A percentile compares a stretch with the other conserved stretches of the same genome.
These are phyloP conservation scores for Nixonia krombeini DNA, from an alignment of 1,140 invertebrate genomes.

Conservation along the genomic window DNA sequence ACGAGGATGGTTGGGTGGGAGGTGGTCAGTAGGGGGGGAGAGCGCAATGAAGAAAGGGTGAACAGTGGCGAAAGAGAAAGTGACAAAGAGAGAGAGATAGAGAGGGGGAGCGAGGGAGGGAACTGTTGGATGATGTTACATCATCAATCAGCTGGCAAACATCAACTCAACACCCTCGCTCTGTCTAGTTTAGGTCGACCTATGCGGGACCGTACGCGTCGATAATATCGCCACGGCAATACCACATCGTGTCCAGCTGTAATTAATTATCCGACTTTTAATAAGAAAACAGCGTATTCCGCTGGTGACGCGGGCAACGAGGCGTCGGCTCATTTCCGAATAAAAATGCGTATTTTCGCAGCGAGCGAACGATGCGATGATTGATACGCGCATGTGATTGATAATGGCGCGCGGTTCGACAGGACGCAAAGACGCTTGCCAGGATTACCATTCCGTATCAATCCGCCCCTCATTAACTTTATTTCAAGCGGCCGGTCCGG, in stretches of 20 bases:
- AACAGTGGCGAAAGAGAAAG: constrained; percentile 7
- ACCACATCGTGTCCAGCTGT: constrained; percentile 62
- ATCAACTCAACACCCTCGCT: constrained; percentile 68
- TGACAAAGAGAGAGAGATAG: constrained; percentile 13
- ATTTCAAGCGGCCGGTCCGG: constrained; percentile 28
- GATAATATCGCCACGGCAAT: constrained; percentile 65
- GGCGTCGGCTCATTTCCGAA: no score
- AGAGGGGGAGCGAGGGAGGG: constrained; percentile 28
- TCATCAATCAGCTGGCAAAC: constrained; percentile 71
- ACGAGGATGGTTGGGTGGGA: no score
- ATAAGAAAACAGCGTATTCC: constrained; percentile 46
- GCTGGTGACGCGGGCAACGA: no score
- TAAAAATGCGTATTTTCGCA: no score
- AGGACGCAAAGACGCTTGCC: constrained; percentile 45
- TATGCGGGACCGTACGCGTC: constrained; percentile 59
- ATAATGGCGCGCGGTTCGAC: constrained; percentile 41
- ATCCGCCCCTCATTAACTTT: constrained; percentile 33
- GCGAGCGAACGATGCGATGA: no score
- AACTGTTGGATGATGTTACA: constrained; percentile 65
- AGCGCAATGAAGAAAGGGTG: constrained; percentile 10
- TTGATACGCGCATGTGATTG: no score
- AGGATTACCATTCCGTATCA: constrained; percentile 25
- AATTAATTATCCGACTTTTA: constrained; percentile 59
- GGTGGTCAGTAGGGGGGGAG: background rate
- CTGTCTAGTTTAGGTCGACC: constrained; percentile 53